Conservation (phyloP, 2,797 vertebrate genomes). For the Neosalanx taihuensis region DNA sequence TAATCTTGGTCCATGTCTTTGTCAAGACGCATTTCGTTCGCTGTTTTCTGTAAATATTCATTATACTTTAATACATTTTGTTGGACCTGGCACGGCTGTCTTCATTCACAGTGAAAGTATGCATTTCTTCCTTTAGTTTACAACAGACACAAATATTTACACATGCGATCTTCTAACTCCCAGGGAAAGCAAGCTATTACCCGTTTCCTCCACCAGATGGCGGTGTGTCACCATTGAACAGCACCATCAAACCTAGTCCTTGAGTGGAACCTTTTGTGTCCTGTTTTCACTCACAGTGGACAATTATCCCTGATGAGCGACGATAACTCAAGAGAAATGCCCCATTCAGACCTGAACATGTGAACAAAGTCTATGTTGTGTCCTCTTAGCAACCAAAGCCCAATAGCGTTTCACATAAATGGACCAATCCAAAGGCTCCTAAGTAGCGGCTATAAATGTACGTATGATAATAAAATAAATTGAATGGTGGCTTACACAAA, state of each 20-base stretch:
- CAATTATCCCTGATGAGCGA: neutral
- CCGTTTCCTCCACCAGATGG: conserved; percentile 37
- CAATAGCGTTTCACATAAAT: neutral
- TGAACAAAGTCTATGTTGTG: neutral
- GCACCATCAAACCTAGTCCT: neutral
- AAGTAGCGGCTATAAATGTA: neutral
- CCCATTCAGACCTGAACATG: neutral
- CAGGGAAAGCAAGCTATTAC: conserved; percentile 12
- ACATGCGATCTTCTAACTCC: too few species aligned
- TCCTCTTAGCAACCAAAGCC: neutral
- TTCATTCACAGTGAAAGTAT: too few species aligned
- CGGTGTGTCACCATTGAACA: conserved; percentile 28
- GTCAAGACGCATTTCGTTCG: too few species aligned
- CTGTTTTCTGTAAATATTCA: too few species aligned
- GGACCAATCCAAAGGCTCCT: neutral
- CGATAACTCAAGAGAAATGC: conserved; percentile 2
- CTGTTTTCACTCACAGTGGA: neutral
- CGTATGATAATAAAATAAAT: neutral
- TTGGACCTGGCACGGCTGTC: too few species aligned
- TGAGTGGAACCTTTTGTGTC: neutral
- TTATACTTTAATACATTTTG: too few species aligned
- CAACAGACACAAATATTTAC: too few species aligned
- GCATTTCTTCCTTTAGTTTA: too few species aligned
- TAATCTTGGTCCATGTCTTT: too few species aligned
- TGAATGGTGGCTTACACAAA: neutral